Evolutionary conservation across 1,140 invertebrate genomes (phyloP), one percentile per base, ranked within the genome.

Genomic region (Megathymus violae): DNA sequence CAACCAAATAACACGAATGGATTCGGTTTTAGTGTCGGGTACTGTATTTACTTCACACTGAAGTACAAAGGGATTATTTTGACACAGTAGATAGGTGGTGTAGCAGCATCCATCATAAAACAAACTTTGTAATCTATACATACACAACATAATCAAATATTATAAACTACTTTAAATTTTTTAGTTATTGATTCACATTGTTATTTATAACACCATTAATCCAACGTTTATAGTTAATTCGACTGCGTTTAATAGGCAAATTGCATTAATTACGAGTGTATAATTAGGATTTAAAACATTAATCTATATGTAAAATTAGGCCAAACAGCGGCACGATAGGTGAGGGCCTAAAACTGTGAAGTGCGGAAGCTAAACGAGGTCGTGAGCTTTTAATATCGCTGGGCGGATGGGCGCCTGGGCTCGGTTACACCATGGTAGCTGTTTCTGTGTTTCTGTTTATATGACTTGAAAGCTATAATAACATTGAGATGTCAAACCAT

Each of bases 321-420:
- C 27, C 54, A 58, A 58, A 54, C 62, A 59, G 62, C 59, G 47
- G 44, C 62, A 64, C 46, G 54, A 59, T 64, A 64, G 61, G 61
- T 71, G 52, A 54, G 67, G 64, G 62, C 31, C 74, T 71, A 78
- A 78, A 77, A 75, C 69, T 46, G 54, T 58, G n/a, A 71, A 73
- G 77, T 74, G 66, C 78, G 79, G 83, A 86, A 84, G 71, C 61
- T 58, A 64, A 88, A 82, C 75, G 78, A 78, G 85, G 85, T 82
- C 83, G 74, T 54, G 66, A 46, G 81, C 85, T 88, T 84, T 82
- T 86, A 85, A 88, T 88, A 88, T 73, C 70, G 60, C 67, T 67
- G 67, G 65, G 62, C 74, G 69, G 74, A 66, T 43, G 64, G 46
- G 52, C 54, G 44, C 17, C 4, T 17, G 46, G 58, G 43, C 43